These are phyloP conservation scores for Gandaritis pyraliata DNA, from an alignment of 2,888 invertebrate genomes.

Conservation along the genomic window DNA sequence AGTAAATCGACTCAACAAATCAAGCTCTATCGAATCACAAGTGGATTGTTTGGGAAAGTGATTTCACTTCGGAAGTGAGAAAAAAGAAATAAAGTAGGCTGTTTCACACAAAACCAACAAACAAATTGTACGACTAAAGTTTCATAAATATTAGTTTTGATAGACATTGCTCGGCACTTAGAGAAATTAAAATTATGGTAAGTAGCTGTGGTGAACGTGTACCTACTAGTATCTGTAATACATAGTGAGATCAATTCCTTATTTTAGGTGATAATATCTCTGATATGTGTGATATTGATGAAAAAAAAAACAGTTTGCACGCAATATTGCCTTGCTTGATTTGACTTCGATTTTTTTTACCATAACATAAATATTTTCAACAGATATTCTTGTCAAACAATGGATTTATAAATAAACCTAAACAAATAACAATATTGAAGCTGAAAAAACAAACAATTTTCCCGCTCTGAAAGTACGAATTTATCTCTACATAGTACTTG, in stretches of 20 bases:
- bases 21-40: neutral
- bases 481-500: slow-evolving; percentile 1
- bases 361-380: no score
- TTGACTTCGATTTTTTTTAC: no score
- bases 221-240: no score
- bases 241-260: no score
- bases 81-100: neutral
- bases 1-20: neutral
- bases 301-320: no score
- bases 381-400: neutral
- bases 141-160: neutral
- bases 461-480: slow-evolving; percentile 1
- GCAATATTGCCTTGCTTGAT: no score
- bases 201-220: neutral
- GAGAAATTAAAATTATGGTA: neutral
- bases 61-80: neutral
- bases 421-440: neutral
- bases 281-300: no score
- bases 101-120: neutral
- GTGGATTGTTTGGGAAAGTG: neutral
- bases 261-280: no score
- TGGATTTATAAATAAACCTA: neutral
- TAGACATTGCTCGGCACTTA: neutral
- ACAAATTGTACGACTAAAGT: neutral
- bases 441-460: neutral